Evolutionary conservation across 2,113 vertebrate genomes (phyloP).

Genomic region (Apeltes quadracus): DNA sequence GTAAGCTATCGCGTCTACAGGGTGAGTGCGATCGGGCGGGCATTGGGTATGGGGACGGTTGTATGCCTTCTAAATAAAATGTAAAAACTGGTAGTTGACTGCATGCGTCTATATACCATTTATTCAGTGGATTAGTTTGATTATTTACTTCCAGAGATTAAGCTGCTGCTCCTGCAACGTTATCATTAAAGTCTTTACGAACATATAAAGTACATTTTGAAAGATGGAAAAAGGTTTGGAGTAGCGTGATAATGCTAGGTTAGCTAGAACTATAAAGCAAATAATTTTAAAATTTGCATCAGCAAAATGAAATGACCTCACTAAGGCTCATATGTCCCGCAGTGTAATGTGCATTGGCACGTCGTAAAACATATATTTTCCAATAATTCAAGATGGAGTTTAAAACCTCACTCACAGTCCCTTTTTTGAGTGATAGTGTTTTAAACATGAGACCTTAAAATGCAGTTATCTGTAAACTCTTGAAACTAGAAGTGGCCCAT

Average conservation of each 20-base stretch:
- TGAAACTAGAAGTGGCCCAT: not conserved
- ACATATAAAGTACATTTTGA: not conserved
- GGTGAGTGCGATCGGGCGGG: slow-evolving; percentile 81
- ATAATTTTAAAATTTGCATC: slow-evolving; percentile 3
- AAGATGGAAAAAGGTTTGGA: not conserved
- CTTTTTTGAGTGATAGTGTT: not conserved
- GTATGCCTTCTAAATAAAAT: not conserved
- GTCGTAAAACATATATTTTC: not conserved
- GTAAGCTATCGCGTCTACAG: slow-evolving; percentile 89
- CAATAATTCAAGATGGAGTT: not conserved
- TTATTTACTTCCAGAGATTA: not conserved
- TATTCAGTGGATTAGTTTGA: not conserved
- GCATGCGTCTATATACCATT: not conserved
- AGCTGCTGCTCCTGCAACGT: not conserved
- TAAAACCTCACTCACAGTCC: not conserved
- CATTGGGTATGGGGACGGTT: slow-evolving; percentile 17
- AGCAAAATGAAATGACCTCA: not conserved
- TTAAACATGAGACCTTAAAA: not conserved
- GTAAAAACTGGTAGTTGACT: not conserved
- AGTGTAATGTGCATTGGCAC: not conserved
- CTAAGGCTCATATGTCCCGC: not conserved
- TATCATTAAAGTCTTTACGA: not conserved
- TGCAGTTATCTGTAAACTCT: not conserved
- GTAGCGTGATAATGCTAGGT: not conserved
- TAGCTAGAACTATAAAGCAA: not conserved